Base-by-base conservation (phyloP, 2,888 invertebrate genomes). In the Isotomurus palustris region DNA sequence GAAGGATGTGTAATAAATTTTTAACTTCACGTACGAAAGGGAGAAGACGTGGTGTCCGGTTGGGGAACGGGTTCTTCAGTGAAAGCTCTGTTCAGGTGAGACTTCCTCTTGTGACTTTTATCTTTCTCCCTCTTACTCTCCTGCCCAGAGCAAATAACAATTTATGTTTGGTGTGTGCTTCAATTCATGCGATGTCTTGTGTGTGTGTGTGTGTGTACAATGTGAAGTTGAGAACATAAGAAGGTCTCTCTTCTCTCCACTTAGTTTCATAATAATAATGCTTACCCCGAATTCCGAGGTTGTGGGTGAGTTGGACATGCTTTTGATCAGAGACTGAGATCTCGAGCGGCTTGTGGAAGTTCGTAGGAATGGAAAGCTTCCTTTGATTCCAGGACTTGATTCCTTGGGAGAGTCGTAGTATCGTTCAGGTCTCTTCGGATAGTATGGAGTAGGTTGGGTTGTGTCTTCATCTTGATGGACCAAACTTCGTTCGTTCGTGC, bases 21-120 rank as follows among this genome's bases (percentile, higher is more conserved):
- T 32, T 32, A 14, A 14, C 8, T 32, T 36, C 17, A 24, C 29
- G 2, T 49, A 62, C 62, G 58, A 48, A 54, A 48, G 24, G n/a
- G n/a, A n/a, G 49, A n/a, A 47, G 44, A 56, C n/a, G 48, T 41
- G 53, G 54, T 56, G 29, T 58, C 58, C 2, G 60, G 32, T 32
- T 8, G 32, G 8, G 32, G 60, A 27, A 62, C 66, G 6, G 64
- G 60, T 43, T 65, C 67, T 50, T 67, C 67, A n/a, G 69, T 65
- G 48, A 64, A 60, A 41, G 64, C 65, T 29, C 66, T 53, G 28
- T 68, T 68, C 1, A 69, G 53, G 44, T 66, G 64, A 8, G 67
- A 67, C 54, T 69, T 69, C 50, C 69, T 64, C 28, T 63, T 53
- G 32, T 64, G 66, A 40, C 67, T 67, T 38, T 69, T 69, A 36